Conservation (phyloP, 2,113 vertebrate genomes). For the Maylandia zebra region DNA sequence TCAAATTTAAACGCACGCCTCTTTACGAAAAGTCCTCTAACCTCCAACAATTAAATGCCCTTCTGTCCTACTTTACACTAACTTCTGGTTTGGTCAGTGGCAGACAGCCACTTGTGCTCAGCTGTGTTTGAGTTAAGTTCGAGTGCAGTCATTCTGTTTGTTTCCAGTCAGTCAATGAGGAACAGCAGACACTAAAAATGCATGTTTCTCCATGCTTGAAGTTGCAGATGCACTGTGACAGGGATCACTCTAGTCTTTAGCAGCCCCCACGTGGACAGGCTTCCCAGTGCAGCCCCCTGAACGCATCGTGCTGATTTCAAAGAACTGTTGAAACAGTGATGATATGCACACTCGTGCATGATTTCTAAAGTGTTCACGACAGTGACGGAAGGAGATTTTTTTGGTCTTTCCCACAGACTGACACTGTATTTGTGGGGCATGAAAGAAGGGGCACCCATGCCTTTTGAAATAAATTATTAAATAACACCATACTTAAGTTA, state of each 20-base stretch:
- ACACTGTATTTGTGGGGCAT: neutral
- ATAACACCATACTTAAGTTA: neutral
- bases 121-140: neutral
- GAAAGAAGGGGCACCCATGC: rapidly evolving
- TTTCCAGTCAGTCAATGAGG: neutral
- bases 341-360: neutral
- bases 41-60: neutral
- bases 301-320: neutral
- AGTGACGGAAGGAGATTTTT: rapidly evolving
- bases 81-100: neutral
- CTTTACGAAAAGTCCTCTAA: neutral
- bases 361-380: neutral
- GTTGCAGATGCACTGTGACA: neutral
- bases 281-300: neutral
- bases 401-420: neutral
- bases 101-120: neutral
- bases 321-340: neutral
- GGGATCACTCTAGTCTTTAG: neutral
- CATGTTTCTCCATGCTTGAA: neutral
- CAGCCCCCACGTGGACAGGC: neutral
- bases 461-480: neutral
- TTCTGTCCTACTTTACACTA: rapidly evolving
- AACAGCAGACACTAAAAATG: rapidly evolving
- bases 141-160: neutral
- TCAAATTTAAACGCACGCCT: neutral